These are phyloP conservation scores for Hyalella azteca DNA, from an alignment of 2,888 invertebrate species.

Conservation along the genomic window DNA sequence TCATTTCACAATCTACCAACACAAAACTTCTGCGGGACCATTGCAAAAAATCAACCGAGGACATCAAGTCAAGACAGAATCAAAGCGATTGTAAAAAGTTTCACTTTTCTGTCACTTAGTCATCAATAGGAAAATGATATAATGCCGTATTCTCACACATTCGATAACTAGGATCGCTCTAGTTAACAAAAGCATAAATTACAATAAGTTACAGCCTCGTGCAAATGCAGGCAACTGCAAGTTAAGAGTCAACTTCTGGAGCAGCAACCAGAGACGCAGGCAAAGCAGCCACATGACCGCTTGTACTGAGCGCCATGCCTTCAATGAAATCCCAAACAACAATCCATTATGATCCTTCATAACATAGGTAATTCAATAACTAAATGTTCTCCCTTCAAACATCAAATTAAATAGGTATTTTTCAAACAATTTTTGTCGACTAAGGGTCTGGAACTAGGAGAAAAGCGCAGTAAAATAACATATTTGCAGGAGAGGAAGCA, in stretches of 20 bases:
- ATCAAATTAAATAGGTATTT: too few relatives aligned
- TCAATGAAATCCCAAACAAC: too few relatives aligned
- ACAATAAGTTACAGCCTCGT: slow-evolving; percentile 12
- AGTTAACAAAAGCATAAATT: background rate
- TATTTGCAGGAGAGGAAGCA: too few relatives aligned
- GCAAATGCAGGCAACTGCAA: slow-evolving; percentile 17
- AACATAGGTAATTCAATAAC: too few relatives aligned
- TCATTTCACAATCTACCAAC: background rate
- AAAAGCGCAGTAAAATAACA: too few relatives aligned
- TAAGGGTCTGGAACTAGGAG: too few relatives aligned
- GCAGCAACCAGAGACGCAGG: background rate
- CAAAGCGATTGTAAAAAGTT: background rate
- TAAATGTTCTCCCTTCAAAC: too few relatives aligned
- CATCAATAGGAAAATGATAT: background rate
- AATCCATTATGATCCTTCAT: too few relatives aligned
- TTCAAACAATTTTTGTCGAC: too few relatives aligned
- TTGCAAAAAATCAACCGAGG: background rate
- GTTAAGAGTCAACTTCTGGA: background rate
- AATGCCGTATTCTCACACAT: slow-evolving; percentile 26
- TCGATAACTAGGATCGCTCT: slow-evolving; percentile 23
- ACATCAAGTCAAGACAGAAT: background rate
- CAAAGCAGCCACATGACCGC: background rate
- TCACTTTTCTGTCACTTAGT: background rate
- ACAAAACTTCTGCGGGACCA: background rate
- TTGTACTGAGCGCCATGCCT: too few relatives aligned